Percentiles rank a stretch among this genome's conserved stretches.
Conservation (phyloP, 2,888 invertebrate species). For the Herminia tarsipennalis region DNA sequence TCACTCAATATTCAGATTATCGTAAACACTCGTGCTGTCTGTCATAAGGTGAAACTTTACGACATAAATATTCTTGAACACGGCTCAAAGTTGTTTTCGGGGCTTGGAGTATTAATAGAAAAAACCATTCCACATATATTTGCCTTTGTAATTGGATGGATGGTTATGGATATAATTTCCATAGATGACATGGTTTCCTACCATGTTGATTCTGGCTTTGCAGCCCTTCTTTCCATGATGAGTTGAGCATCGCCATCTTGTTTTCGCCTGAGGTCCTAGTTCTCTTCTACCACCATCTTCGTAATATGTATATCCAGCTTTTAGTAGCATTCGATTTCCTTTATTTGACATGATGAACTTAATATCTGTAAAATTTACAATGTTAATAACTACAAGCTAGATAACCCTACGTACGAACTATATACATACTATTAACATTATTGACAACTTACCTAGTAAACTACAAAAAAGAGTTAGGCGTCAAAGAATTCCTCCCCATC, state of each 20-base stretch:
- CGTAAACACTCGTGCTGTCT: too few species aligned
- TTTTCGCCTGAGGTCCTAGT: conserved; percentile 10
- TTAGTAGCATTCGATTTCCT: conserved; percentile 9
- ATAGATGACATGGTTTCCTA: conserved; percentile 15
- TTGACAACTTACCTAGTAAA: too few species aligned
- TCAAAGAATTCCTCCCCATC: too few species aligned
- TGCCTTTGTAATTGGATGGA: conserved; percentile 9
- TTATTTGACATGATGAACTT: conserved; percentile 15
- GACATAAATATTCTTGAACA: too few species aligned
- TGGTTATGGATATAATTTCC: conserved; percentile 15
- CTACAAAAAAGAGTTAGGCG: too few species aligned
- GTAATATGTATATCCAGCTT: conserved; percentile 17
- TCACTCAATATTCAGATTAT: too few species aligned
- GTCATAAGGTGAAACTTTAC: too few species aligned
- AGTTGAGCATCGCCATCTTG: conserved; percentile 44
- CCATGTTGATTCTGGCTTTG: conserved; percentile 21
- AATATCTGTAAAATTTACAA: too few species aligned
- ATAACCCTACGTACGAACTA: too few species aligned
- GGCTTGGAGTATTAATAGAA: neutral
- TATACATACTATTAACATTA: too few species aligned
- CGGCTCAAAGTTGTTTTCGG: too few species aligned
- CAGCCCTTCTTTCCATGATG: conserved; percentile 26
- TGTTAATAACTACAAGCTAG: too few species aligned
- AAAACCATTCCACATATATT: neutral
- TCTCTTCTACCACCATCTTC: conserved; percentile 7